Percentiles rank a stretch among this genome's conserved stretches.
These are phyloP conservation scores for Diplosoma virens DNA, from an alignment of 23 tunicate genomes.

Conservation along the genomic window DNA sequence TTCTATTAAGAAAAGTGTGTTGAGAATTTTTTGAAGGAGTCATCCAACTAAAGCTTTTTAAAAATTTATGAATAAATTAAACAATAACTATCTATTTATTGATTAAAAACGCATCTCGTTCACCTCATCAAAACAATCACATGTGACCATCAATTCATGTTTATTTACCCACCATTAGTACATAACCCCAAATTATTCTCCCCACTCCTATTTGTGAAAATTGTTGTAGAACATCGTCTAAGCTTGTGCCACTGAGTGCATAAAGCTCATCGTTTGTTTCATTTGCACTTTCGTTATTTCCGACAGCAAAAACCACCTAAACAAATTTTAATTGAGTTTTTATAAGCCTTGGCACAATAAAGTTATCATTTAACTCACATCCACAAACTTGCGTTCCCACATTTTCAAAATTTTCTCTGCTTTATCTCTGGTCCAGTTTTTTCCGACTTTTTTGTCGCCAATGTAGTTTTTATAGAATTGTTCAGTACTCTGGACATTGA, in stretches of 20 bases:
- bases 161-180: constrained; percentile 88
- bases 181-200: constrained; percentile 70
- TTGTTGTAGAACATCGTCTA: constrained; percentile 53
- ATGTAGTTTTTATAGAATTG: constrained; percentile 61
- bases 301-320: not conserved
- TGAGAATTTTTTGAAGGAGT: too few relatives aligned
- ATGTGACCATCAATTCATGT: too few relatives aligned
- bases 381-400: constrained; percentile 77
- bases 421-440: constrained; percentile 42
- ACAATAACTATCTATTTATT: too few relatives aligned
- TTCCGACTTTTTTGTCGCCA: constrained; percentile 7
- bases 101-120: too few relatives aligned
- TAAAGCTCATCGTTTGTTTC: constrained; percentile 28
- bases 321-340: not conserved
- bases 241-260: constrained; percentile 65
- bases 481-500: constrained; percentile 47
- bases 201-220: constrained; percentile 52
- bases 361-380: constrained; percentile 32
- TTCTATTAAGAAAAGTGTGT: too few relatives aligned
- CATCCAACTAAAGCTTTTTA: too few relatives aligned
- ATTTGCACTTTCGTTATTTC: not conserved
- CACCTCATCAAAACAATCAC: too few relatives aligned
- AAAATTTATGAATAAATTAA: too few relatives aligned
- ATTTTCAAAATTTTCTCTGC: constrained; percentile 44
- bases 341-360: not conserved